These are phyloP conservation scores for Prochilodus magdalenae DNA, from an alignment of 2,113 vertebrate genomes.

Conservation along the genomic window DNA sequence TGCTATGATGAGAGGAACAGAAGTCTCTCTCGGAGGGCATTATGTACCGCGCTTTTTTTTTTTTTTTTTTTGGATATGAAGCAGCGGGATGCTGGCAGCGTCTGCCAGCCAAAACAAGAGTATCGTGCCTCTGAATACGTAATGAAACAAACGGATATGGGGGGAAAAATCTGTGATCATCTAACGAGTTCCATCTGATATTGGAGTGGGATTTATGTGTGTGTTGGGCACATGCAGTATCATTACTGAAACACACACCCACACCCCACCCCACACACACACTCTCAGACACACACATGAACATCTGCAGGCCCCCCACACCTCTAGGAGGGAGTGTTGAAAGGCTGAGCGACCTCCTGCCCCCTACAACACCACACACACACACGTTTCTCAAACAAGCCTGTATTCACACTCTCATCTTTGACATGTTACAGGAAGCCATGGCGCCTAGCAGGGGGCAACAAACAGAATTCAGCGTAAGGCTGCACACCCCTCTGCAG, in stretches of 20 bases:
- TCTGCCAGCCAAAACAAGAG: conserved; percentile 84
- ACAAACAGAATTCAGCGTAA: conserved; percentile 91
- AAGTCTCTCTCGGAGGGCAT: conserved; percentile 67
- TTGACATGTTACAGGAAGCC: conserved; percentile 95
- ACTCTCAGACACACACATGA: conserved; percentile 81
- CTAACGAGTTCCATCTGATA: conserved; percentile 88
- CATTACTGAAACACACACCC: conserved; percentile 85
- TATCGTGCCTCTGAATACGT: conserved; percentile 94
- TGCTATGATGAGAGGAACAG: conserved; percentile 63
- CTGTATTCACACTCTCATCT: conserved; percentile 95
- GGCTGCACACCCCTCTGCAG: conserved; percentile 63
- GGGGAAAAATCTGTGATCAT: conserved; percentile 89
- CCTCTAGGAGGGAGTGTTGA: conserved; percentile 82
- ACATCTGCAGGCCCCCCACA: conserved; percentile 89
- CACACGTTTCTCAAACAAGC: conserved; percentile 46
- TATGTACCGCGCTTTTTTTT: conserved; percentile 57
- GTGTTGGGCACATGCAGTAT: conserved; percentile 56
- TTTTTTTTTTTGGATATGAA: conserved; percentile 63
- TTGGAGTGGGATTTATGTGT: conserved; percentile 69
- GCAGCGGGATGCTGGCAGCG: conserved; percentile 72
- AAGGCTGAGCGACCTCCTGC: conserved; percentile 96
- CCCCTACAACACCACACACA: conserved; percentile 80
- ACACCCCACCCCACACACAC: conserved; percentile 82
- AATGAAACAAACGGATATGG: conserved; percentile 91
- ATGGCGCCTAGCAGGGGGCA: conserved; percentile 86